These are phyloP conservation scores for Sarcophaga peregrina DNA, from an alignment of 1,140 invertebrate genomes.

Conservation along the genomic window DNA sequence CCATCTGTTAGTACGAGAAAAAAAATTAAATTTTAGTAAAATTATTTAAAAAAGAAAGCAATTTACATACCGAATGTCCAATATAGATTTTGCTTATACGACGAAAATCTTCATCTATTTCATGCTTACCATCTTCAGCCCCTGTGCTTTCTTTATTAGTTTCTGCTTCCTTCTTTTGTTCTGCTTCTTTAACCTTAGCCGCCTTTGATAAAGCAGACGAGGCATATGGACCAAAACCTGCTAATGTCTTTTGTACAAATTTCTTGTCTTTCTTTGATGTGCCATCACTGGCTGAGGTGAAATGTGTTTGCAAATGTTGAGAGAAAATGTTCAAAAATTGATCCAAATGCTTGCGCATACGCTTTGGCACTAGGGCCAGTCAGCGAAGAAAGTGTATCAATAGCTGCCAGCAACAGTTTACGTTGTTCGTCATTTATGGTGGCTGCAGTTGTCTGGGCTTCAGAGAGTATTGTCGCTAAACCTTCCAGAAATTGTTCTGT, in stretches of 20 bases:
- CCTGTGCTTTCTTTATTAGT: neutral
- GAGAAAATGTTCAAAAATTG: conserved; percentile 55
- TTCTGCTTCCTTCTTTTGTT: neutral
- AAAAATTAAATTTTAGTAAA: neutral
- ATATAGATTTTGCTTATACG: conserved; percentile 64
- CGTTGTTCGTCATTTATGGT: neutral
- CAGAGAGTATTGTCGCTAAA: conserved; percentile 19
- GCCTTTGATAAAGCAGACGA: conserved; percentile 30
- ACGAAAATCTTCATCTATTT: conserved; percentile 58
- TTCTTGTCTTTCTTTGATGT: conserved; percentile 43
- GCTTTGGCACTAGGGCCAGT: conserved; percentile 49
- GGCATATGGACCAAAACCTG: conserved; percentile 44
- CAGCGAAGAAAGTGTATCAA: conserved; percentile 52
- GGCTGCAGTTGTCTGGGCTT: neutral
- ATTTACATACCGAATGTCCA: conserved; percentile 56
- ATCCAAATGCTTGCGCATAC: conserved; percentile 54
- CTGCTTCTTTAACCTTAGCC: neutral
- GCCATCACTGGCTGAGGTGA: conserved; percentile 14
- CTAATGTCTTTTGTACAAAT: conserved; percentile 48
- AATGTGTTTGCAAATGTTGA: conserved; percentile 29
- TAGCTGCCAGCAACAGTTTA: conserved; percentile 55
- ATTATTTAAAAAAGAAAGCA: neutral
- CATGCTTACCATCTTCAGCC: neutral
- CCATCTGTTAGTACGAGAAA: conserved; percentile 47
- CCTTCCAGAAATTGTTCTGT: conserved; percentile 44